A percentile compares a stretch with the other conserved stretches of the same genome.
These are phyloP conservation scores for Esox masquinongy DNA, from an alignment of 2,797 vertebrate genomes.

Conservation along the genomic window DNA sequence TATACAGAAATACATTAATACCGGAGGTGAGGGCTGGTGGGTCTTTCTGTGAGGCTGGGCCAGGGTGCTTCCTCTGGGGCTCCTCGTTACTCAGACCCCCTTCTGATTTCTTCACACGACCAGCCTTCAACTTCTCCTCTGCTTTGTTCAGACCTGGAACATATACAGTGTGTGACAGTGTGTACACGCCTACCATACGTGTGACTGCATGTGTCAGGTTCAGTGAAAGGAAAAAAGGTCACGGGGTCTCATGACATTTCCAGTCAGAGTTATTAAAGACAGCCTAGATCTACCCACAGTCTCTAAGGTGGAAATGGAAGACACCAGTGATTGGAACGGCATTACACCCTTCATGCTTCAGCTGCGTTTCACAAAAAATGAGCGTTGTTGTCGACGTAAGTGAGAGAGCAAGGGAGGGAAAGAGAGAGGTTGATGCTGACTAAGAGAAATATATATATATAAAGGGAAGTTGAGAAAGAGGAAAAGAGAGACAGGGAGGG, in stretches of 20 bases:
- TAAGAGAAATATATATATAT: neutral
- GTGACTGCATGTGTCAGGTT: neutral
- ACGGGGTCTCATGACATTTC: neutral
- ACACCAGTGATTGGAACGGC: neutral
- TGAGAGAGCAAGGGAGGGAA: neutral
- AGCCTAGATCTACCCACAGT: neutral
- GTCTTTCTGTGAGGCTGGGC: conserved; percentile 77
- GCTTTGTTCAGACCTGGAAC: conserved; percentile 88
- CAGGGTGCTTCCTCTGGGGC: conserved; percentile 76
- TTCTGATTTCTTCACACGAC: conserved; percentile 83
- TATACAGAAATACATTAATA: conserved; percentile 17
- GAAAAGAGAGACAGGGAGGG: conserved; percentile 22
- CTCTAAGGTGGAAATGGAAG: neutral
- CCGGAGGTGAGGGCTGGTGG: conserved; percentile 59
- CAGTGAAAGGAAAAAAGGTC: neutral
- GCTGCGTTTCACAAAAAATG: neutral
- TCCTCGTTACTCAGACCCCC: conserved; percentile 75
- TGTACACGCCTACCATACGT: conserved; percentile 12
- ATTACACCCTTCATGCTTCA: neutral
- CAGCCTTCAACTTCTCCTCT: conserved; percentile 91
- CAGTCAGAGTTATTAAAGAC: neutral
- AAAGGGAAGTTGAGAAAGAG: neutral
- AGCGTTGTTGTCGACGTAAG: neutral
- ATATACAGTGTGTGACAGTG: neutral
- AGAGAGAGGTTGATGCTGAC: neutral